Percentiles rank a stretch among this genome's conserved stretches.
phyloP scores from a whole-genome alignment of 2,113 vertebrate genomes.

The Aptenodytes forsteri region DNA sequence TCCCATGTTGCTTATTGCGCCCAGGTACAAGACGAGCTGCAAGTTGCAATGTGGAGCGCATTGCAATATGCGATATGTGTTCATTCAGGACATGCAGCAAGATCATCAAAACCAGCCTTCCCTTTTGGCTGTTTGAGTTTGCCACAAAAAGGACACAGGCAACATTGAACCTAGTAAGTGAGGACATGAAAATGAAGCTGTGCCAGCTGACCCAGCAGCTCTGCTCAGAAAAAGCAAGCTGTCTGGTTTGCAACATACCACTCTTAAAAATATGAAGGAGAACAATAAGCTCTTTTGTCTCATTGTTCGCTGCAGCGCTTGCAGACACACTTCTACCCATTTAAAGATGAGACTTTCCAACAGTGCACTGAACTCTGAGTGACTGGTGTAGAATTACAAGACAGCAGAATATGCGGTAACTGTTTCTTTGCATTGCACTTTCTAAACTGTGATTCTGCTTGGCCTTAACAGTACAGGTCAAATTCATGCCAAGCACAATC shows the following conservation, averaged over 20 bases:
- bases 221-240: neutral
- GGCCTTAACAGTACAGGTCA: neutral
- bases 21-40: neutral
- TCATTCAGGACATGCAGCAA: neutral
- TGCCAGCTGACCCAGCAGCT: neutral
- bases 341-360: slow-evolving; percentile 8
- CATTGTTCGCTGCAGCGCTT: neutral
- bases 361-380: neutral
- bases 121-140: neutral
- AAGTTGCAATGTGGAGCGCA: neutral
- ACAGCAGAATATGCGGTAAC: neutral
- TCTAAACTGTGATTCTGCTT: neutral
- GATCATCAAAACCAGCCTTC: neutral
- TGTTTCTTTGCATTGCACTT: slow-evolving; percentile 32
- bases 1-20: neutral
- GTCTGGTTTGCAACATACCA: neutral
- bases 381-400: slow-evolving; percentile 45
- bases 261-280: neutral
- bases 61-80: neutral
- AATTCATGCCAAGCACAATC: slow-evolving; percentile 6
- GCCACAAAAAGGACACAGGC: neutral
- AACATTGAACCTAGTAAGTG: neutral
- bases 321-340: neutral
- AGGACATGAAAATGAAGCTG: neutral
- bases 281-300: slow-evolving; percentile 23